A percentile compares a stretch with the other conserved stretches of the same genome.
Conservation (phyloP, 1,140 invertebrate species). For the Drosophila paulistorum region DNA sequence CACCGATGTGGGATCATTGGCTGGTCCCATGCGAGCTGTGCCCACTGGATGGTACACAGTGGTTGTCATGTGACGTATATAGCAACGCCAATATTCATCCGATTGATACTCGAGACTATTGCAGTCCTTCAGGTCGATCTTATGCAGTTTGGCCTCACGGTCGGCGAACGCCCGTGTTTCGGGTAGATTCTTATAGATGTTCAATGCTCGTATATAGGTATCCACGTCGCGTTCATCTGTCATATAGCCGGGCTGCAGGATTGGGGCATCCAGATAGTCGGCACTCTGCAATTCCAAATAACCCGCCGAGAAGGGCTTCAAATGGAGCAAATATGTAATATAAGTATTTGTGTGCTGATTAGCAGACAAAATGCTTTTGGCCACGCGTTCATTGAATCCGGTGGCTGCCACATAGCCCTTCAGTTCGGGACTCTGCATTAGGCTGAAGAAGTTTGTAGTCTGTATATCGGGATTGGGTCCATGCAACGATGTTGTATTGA, state of each 20-base stretch:
- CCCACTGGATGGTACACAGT: constrained; percentile 89
- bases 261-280: constrained; percentile 85
- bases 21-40: constrained; percentile 91
- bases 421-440: constrained; percentile 77
- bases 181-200: constrained; percentile 84
- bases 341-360: constrained; percentile 83
- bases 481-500: constrained; percentile 75
- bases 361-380: constrained; percentile 77
- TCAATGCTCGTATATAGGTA: constrained; percentile 88
- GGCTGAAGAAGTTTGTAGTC: constrained; percentile 78
- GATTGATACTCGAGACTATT: constrained; percentile 82
- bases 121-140: constrained; percentile 83
- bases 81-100: constrained; percentile 87
- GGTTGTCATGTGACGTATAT: constrained; percentile 85
- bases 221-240: constrained; percentile 89
- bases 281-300: constrained; percentile 77
- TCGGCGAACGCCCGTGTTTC: constrained; percentile 84
- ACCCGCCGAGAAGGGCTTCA: constrained; percentile 84
- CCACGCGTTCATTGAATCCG: constrained; percentile 83
- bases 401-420: constrained; percentile 71
- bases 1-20: constrained; percentile 86
- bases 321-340: constrained; percentile 83
- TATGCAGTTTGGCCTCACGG: constrained; percentile 82
- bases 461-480: constrained; percentile 83
- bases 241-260: constrained; percentile 93